These are phyloP conservation scores for Aurelia sp. DNA, from an alignment of 30 jellyfish, hydroid and myxozoan species.

Conservation along the genomic window DNA sequence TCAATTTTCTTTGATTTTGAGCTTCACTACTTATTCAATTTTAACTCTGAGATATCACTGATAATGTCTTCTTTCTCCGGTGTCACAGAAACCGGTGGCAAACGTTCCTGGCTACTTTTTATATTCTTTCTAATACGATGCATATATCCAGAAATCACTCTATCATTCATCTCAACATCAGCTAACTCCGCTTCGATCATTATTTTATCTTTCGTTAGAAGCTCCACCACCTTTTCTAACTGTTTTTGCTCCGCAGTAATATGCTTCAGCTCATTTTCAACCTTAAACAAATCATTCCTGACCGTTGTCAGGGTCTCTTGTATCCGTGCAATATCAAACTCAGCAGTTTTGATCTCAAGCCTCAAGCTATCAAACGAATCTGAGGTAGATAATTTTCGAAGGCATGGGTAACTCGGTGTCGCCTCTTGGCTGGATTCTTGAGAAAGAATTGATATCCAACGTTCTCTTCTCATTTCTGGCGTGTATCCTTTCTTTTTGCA, in stretches of 20 bases:
- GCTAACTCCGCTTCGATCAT: constrained; percentile 2
- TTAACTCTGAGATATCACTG: neutral
- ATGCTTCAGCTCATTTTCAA: constrained; percentile 20
- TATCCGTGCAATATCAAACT: constrained; percentile 31
- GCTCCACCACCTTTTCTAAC: constrained; percentile 8
- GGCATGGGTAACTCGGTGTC: constrained; percentile 3
- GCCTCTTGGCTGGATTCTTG: neutral
- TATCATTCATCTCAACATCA: constrained; percentile 30
- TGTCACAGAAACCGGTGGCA: constrained; percentile 39
- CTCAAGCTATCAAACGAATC: constrained; percentile 15
- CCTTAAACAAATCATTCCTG: constrained; percentile 23
- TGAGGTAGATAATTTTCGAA: constrained; percentile 5
- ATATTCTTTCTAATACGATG: constrained; percentile 28
- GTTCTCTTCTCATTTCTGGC: constrained; percentile 11
- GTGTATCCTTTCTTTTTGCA: neutral
- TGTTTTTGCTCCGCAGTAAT: constrained; percentile 5
- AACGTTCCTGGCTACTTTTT: neutral
- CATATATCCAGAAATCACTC: constrained; percentile 43
- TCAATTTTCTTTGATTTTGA: too few relatives aligned
- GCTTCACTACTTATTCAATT: neutral
- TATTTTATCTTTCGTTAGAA: constrained; percentile 19
- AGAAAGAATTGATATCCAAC: constrained; percentile 9
- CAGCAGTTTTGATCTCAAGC: constrained; percentile 33
- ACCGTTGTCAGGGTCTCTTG: constrained; percentile 19
- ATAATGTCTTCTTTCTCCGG: neutral